These are phyloP conservation scores for Machimus rusticus DNA, from an alignment of 2,888 invertebrate genomes.

Conservation along the genomic window DNA sequence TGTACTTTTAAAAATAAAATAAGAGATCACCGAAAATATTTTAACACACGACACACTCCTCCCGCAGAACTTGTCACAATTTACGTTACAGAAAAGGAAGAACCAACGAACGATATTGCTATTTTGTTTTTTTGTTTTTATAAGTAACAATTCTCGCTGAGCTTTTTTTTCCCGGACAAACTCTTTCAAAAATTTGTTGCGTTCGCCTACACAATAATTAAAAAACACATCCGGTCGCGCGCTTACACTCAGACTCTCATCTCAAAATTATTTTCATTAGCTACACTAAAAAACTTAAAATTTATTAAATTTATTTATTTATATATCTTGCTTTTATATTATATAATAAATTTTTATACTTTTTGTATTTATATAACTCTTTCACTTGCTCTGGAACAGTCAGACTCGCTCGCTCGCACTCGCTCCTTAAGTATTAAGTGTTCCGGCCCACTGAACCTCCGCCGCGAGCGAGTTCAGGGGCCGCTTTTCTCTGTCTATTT, in stretches of 20 bases:
- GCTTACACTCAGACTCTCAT: slow-evolving; percentile 19
- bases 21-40: neutral
- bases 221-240: slow-evolving; percentile 15
- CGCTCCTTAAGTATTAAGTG: slow-evolving; percentile 6
- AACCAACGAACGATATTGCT: neutral
- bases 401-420: slow-evolving; percentile 6
- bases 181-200: neutral
- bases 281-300: slow-evolving; percentile 49
- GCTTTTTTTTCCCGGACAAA: neutral
- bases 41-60: neutral
- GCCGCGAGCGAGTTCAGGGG: neutral
- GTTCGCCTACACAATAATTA: slow-evolving; percentile 19
- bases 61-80: neutral
- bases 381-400: slow-evolving; percentile 17
- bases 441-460: neutral
- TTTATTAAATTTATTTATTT: slow-evolving; percentile 46
- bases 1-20: neutral
- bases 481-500: neutral
- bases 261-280: slow-evolving; percentile 46
- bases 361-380: slow-evolving; percentile 33
- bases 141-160: neutral
- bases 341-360: slow-evolving; percentile 36
- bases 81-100: neutral
- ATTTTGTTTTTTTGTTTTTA: neutral
- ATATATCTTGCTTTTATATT: slow-evolving; percentile 45